Conservation (phyloP, 2,113 vertebrate species). For the Tetrao urogallus region DNA sequence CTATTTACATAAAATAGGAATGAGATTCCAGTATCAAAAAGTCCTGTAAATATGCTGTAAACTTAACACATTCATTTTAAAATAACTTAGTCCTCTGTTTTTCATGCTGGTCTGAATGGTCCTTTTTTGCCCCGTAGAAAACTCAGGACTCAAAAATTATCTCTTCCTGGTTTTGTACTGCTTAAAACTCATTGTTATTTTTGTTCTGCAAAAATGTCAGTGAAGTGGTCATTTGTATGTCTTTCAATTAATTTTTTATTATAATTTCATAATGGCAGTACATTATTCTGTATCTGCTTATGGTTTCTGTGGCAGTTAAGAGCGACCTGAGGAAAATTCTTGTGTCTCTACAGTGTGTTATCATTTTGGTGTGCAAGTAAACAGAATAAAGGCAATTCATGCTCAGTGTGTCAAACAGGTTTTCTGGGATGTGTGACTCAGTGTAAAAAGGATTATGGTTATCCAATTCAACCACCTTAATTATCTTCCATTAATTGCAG, state of each 20-base stretch:
- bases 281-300: not conserved
- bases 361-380: not conserved
- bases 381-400: not conserved
- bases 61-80: not conserved
- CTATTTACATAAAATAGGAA: not conserved
- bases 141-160: not conserved
- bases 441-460: not conserved
- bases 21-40: not conserved
- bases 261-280: not conserved
- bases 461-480: not conserved
- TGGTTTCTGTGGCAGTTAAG: not conserved
- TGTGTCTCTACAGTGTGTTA: not conserved
- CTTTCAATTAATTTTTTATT: not conserved
- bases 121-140: not conserved
- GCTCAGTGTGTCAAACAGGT: not conserved
- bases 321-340: not conserved
- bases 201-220: not conserved
- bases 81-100: not conserved
- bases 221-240: not conserved
- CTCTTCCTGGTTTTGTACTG: not conserved
- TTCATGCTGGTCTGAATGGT: not conserved
- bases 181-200: not conserved
- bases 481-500: not conserved
- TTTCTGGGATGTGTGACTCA: not conserved
- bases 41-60: not conserved